These are phyloP conservation scores for Cercocebus atys DNA, from an alignment of 2,113 vertebrate species.

Conservation along the genomic window DNA sequence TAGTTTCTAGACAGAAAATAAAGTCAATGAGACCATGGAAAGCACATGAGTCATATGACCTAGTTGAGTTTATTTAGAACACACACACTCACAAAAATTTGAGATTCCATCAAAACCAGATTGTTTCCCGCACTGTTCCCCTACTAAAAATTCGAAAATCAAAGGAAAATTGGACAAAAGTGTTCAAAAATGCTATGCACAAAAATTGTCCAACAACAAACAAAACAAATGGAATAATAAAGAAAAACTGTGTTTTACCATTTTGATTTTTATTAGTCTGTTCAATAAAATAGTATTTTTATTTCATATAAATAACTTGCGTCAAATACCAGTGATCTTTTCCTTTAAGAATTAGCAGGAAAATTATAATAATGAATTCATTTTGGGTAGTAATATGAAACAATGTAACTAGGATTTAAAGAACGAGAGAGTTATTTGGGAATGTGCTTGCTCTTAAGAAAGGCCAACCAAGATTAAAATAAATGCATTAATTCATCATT, in stretches of 20 bases:
- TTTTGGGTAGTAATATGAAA: not conserved
- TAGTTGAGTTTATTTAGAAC: conserved; percentile 76
- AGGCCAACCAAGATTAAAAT: not conserved
- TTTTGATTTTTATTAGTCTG: not conserved
- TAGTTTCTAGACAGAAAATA: conserved; percentile 58
- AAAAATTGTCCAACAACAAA: conserved; percentile 47
- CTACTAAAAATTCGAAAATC: conserved; percentile 56
- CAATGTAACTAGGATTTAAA: conserved; percentile 2
- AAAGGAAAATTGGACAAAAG: conserved; percentile 45
- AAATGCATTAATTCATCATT: conserved; percentile 66
- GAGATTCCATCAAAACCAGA: conserved; percentile 72
- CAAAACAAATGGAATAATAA: conserved; percentile 24
- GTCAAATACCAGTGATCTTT: not conserved
- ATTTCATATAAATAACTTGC: not conserved
- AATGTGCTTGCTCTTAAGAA: conserved; percentile 59
- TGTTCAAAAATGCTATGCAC: conserved; percentile 3
- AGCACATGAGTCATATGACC: conserved; percentile 74
- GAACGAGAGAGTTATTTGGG: conserved; percentile 20
- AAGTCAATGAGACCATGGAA: conserved; percentile 68
- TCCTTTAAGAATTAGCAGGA: not conserved
- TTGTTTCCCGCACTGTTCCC: conserved; percentile 61
- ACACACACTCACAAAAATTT: conserved; percentile 52
- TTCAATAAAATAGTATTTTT: not conserved
- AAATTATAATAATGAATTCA: not conserved
- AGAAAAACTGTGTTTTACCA: not conserved